Percentiles rank a stretch among this genome's conserved stretches.
These are phyloP conservation scores for Actenoides hombroni DNA, from an alignment of 2,113 vertebrate genomes.

Conservation along the genomic window DNA sequence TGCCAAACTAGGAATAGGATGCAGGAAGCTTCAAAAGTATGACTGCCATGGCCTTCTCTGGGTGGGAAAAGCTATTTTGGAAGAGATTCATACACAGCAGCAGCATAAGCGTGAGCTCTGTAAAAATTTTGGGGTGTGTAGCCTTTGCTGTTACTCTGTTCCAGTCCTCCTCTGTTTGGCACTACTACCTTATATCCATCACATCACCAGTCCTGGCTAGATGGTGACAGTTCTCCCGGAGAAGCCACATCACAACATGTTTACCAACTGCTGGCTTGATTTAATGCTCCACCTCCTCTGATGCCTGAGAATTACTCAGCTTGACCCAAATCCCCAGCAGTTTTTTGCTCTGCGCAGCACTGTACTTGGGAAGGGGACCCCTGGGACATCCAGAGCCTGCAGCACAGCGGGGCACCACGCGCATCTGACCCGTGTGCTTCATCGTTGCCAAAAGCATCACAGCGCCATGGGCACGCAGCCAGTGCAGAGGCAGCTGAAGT, in stretches of 20 bases:
- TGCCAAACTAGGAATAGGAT: background rate
- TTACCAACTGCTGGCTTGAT: background rate
- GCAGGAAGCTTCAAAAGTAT: background rate
- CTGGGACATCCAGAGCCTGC: fast-evolving
- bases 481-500: background rate
- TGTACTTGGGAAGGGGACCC: background rate
- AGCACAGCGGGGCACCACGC: background rate
- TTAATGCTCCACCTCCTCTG: background rate
- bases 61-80: background rate
- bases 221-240: background rate
- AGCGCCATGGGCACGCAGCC: fast-evolving
- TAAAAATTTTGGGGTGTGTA: background rate
- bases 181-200: background rate
- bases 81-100: background rate
- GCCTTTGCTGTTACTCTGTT: background rate
- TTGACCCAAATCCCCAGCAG: background rate
- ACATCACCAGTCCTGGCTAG: background rate
- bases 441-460: fast-evolving
- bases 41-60: background rate
- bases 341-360: background rate
- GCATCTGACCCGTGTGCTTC: fast-evolving
- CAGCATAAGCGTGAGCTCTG: background rate
- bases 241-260: background rate
- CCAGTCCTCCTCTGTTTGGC: background rate
- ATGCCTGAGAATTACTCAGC: background rate